These are phyloP conservation scores for Rhogogaster chlorosoma DNA, from an alignment of 2,888 invertebrate genomes.

Conservation along the genomic window DNA sequence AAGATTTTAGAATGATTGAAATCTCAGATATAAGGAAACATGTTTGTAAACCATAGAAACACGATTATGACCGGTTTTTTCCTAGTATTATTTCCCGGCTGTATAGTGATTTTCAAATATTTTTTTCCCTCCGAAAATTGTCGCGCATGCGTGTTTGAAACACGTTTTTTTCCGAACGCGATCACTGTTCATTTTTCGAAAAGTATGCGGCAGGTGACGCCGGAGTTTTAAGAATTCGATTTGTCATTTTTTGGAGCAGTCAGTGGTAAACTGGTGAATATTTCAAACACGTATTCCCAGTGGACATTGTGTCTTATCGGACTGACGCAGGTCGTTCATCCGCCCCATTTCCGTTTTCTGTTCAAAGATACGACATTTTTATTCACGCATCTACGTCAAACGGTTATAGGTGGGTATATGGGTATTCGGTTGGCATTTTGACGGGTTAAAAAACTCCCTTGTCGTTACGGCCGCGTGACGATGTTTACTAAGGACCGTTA, in stretches of 20 bases:
- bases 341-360: background rate
- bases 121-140: background rate
- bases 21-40: background rate
- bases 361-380: background rate
- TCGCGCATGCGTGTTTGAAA: background rate
- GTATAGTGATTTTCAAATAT: background rate
- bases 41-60: background rate
- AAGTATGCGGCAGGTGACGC: background rate
- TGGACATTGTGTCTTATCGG: slow-evolving; percentile 6
- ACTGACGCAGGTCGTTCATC: background rate
- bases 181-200: background rate
- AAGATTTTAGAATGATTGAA: background rate
- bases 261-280: background rate
- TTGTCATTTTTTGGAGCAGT: background rate
- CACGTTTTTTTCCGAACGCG: background rate
- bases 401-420: background rate
- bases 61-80: background rate
- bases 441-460: background rate
- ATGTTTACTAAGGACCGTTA: slow-evolving; percentile 4
- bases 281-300: background rate
- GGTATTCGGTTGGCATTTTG: background rate
- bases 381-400: background rate
- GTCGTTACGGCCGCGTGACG: slow-evolving; percentile 9
- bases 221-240: background rate
- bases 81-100: background rate